These are phyloP conservation scores for Cotesia glomerata DNA, from an alignment of 1,140 invertebrate genomes.

Conservation along the genomic window DNA sequence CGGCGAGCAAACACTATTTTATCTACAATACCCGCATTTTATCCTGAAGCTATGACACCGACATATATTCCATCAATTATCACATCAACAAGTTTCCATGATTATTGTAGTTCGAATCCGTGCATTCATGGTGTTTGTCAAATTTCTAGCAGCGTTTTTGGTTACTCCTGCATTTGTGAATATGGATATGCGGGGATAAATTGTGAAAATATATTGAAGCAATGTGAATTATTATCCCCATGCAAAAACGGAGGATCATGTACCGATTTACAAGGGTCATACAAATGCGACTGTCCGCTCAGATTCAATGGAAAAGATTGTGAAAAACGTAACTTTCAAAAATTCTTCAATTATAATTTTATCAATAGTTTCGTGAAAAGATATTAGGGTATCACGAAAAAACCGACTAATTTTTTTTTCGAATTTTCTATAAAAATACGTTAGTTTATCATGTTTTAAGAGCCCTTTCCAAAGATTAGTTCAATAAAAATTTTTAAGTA, in stretches of 20 bases:
- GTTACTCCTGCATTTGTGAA: conserved; percentile 62
- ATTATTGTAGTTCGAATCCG: conserved; percentile 48
- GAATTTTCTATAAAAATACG: too few species aligned
- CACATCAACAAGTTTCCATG: conserved; percentile 38
- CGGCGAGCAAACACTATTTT: conserved; percentile 34
- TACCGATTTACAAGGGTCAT: conserved; percentile 64
- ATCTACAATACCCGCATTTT: conserved; percentile 13
- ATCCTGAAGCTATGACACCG: conserved; percentile 29
- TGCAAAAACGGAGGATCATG: conserved; percentile 86
- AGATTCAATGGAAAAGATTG: conserved; percentile 80
- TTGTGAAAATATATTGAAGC: conserved; percentile 71
- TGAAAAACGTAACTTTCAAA: conserved; percentile 70
- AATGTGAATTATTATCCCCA: conserved; percentile 71
- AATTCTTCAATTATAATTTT: neutral
- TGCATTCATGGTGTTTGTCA: conserved; percentile 61
- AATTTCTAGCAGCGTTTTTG: conserved; percentile 49
- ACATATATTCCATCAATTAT: conserved; percentile 27
- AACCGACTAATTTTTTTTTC: too few species aligned
- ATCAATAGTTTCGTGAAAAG: neutral
- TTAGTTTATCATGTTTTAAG: too few species aligned
- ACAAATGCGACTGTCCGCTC: conserved; percentile 79
- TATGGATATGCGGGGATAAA: conserved; percentile 68
- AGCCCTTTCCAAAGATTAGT: too few species aligned
- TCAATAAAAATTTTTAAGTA: too few species aligned
- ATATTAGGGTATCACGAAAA: too few species aligned